These are phyloP conservation scores for Anguilla marmorata DNA, from an alignment of 2,797 vertebrate species.

Conservation along the genomic window DNA sequence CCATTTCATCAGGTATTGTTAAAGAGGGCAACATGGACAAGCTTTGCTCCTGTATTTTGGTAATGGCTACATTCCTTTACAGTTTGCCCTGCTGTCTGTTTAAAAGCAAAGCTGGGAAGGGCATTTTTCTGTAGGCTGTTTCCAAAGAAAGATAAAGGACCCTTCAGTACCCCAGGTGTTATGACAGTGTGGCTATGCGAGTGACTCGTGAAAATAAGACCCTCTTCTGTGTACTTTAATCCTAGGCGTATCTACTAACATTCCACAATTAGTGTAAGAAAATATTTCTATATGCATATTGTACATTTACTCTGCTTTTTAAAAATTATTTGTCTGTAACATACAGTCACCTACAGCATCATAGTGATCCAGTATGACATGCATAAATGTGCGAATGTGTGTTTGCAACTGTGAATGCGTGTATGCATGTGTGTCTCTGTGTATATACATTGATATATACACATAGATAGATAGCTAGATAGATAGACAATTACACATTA, in stretches of 20 bases:
- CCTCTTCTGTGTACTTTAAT: conserved; percentile 12
- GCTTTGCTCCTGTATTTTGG: not conserved
- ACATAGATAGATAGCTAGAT: conserved; percentile 42
- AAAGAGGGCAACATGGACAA: not conserved
- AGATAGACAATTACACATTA: conserved; percentile 37
- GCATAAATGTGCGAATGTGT: conserved; percentile 60
- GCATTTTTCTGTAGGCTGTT: not conserved
- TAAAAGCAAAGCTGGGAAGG: not conserved
- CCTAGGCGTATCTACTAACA: conserved; percentile 18
- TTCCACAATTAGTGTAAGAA: conserved; percentile 23
- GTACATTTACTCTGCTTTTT: conserved; percentile 50
- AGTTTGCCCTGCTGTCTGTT: conserved; percentile 40
- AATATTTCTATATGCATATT: conserved; percentile 39
- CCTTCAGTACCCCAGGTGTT: not conserved
- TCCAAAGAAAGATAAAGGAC: not conserved
- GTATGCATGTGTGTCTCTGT: conserved; percentile 40
- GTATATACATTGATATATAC: conserved; percentile 25
- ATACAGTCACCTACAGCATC: conserved; percentile 24
- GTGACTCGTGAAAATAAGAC: not conserved
- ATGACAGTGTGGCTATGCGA: not conserved
- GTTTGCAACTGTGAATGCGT: conserved; percentile 45
- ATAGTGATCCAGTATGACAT: conserved; percentile 43
- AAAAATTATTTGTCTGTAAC: conserved; percentile 37
- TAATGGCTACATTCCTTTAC: conserved; percentile 42
- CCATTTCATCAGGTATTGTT: not conserved